These are phyloP conservation scores for Condylura cristata DNA, from an alignment of 2,113 vertebrate species.

Conservation along the genomic window DNA sequence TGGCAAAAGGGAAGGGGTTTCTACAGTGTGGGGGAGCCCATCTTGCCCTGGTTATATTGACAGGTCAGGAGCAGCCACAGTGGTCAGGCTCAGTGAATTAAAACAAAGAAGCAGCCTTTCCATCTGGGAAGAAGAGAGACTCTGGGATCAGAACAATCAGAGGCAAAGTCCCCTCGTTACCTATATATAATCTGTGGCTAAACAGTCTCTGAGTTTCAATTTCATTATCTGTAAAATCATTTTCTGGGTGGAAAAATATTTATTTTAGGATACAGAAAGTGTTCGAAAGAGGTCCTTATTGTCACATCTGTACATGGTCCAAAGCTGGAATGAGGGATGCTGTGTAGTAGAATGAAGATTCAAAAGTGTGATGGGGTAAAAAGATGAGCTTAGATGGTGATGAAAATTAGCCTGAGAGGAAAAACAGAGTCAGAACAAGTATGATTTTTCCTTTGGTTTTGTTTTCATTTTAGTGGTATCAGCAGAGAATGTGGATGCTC, in stretches of 20 bases:
- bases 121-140: background rate
- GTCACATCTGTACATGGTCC: background rate
- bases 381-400: background rate
- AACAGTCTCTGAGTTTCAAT: background rate
- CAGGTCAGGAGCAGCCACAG: background rate
- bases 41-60: background rate
- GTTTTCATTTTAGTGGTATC: background rate
- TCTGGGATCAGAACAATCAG: background rate
- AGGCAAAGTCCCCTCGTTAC: background rate
- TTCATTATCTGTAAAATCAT: conserved; percentile 68
- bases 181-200: background rate
- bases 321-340: background rate
- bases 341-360: background rate
- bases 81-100: background rate
- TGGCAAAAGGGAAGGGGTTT: background rate
- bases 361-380: background rate
- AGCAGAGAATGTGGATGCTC: background rate
- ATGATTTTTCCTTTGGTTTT: background rate
- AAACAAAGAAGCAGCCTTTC: background rate
- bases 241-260: background rate
- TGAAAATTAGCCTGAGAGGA: background rate
- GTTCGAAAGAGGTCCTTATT: background rate
- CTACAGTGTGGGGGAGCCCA: background rate
- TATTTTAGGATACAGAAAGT: background rate
- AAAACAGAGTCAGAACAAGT: background rate